Conservation (phyloP, 2,113 vertebrate species). For the Silurus glanis region DNA sequence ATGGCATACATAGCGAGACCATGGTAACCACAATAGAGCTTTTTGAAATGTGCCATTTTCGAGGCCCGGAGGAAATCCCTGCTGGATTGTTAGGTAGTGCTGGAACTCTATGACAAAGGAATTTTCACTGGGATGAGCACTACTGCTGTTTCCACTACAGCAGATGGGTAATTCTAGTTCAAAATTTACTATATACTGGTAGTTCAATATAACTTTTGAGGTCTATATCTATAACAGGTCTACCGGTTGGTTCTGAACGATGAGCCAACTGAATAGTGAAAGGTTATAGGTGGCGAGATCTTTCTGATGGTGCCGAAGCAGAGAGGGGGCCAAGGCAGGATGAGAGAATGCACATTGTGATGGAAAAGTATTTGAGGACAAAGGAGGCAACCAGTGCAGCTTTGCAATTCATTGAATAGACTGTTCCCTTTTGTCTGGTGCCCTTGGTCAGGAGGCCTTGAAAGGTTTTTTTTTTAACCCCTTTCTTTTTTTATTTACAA, state of each 20-base stretch:
- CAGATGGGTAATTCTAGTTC: not conserved
- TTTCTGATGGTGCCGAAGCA: slow-evolving; percentile 53
- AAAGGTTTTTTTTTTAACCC: slow-evolving; percentile 61
- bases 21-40: slow-evolving; percentile 71
- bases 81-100: slow-evolving; percentile 45
- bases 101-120: slow-evolving; percentile 24
- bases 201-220: slow-evolving; percentile 40
- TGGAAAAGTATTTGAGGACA: slow-evolving; percentile 70
- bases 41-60: slow-evolving; percentile 69
- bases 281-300: slow-evolving; percentile 65
- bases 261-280: slow-evolving; percentile 62
- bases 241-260: slow-evolving; percentile 66
- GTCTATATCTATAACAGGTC: slow-evolving; percentile 59
- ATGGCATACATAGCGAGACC: slow-evolving; percentile 70
- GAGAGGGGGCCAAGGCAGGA: slow-evolving; percentile 57
- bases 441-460: slow-evolving; percentile 69
- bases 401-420: slow-evolving; percentile 68
- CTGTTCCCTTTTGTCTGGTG: slow-evolving; percentile 69
- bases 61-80: slow-evolving; percentile 63
- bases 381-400: slow-evolving; percentile 69
- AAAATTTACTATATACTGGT: slow-evolving; percentile 43
- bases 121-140: slow-evolving; percentile 39
- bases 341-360: slow-evolving; percentile 74
- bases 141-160: slow-evolving; percentile 18
- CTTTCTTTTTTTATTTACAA: slow-evolving; percentile 43